Evolutionary conservation across 2,888 invertebrate genomes (phyloP).

Genomic region (Ramazzottius varieornatus): DNA sequence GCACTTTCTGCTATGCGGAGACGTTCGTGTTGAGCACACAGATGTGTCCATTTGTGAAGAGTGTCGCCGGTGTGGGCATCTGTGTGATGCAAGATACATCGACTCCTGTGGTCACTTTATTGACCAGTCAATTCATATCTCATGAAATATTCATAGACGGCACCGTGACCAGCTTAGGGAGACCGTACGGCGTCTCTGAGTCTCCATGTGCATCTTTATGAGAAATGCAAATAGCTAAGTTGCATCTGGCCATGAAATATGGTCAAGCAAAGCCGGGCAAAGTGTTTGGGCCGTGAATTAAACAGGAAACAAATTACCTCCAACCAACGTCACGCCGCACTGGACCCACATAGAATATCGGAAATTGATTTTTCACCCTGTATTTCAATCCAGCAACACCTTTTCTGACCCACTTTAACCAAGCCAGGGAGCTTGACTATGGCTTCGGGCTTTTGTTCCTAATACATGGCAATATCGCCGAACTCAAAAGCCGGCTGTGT

Average conservation of each 20-base stretch:
- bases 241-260: constrained; percentile 3
- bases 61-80: neutral
- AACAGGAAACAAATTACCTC: neutral
- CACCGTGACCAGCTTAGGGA: too few species aligned
- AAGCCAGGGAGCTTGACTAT: neutral
- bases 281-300: too few species aligned
- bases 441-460: too few species aligned
- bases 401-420: neutral
- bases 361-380: neutral
- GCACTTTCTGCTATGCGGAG: too few species aligned
- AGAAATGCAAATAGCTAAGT: constrained; percentile 4
- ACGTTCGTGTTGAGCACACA: neutral
- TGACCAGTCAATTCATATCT: neutral
- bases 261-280: too few species aligned
- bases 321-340: too few species aligned
- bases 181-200: too few species aligned
- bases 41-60: neutral
- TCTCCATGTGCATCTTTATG: neutral
- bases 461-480: too few species aligned
- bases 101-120: neutral
- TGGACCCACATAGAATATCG: neutral
- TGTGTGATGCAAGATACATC: neutral
- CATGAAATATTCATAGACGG: neutral
- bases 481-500: too few species aligned
- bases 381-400: neutral